phyloP scores from a whole-genome alignment of 2,888 invertebrate species.

The Dioctria rufipes region DNA sequence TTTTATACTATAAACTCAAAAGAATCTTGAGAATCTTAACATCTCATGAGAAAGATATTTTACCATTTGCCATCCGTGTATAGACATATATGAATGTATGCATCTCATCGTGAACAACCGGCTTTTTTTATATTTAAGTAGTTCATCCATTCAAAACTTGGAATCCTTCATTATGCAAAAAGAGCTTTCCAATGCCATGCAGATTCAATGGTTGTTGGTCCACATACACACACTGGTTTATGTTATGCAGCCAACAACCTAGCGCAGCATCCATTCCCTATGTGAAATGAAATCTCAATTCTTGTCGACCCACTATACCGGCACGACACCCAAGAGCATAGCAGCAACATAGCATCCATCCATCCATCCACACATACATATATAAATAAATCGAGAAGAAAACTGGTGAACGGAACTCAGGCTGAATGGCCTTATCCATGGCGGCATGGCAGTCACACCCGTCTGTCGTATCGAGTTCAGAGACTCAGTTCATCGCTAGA shows the following conservation, averaged over 20 bases:
- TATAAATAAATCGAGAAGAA: slow-evolving; percentile 7
- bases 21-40: too few species aligned
- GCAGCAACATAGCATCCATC: neutral
- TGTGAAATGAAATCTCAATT: slow-evolving; percentile 38
- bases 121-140: too few species aligned
- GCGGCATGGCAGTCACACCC: slow-evolving; percentile 3
- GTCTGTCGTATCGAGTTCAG: slow-evolving; percentile 39
- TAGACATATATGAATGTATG: too few species aligned
- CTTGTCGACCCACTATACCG: slow-evolving; percentile 13
- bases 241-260: neutral
- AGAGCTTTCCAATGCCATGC: slow-evolving; percentile 5
- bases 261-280: neutral
- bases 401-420: slow-evolving; percentile 16
- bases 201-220: neutral
- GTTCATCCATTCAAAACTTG: too few species aligned
- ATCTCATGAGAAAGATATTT: too few species aligned
- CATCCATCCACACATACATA: neutral
- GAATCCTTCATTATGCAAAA: too few species aligned
- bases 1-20: too few species aligned
- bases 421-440: slow-evolving; percentile 31
- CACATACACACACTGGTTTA: too few species aligned
- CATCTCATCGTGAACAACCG: too few species aligned
- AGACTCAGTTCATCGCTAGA: slow-evolving; percentile 48
- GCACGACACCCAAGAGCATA: slow-evolving; percentile 40
- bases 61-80: too few species aligned